These are phyloP conservation scores for Argentina silus DNA, from an alignment of 2,797 vertebrate genomes.

Conservation along the genomic window DNA sequence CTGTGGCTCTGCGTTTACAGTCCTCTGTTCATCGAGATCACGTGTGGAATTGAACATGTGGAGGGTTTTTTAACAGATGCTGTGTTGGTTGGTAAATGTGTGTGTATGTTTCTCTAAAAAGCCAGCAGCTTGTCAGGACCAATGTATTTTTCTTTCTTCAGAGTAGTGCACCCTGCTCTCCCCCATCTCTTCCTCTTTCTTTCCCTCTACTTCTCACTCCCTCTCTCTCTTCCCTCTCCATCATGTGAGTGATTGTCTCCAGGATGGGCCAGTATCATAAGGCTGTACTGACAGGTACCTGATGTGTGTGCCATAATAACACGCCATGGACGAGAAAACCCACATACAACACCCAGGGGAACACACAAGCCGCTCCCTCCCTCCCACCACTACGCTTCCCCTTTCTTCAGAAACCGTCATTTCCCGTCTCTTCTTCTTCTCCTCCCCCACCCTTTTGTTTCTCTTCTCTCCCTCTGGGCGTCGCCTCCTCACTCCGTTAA, in stretches of 20 bases:
- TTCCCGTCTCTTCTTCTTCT: background rate
- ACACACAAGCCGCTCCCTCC: background rate
- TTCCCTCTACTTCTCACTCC: background rate
- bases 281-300: background rate
- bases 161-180: slow-evolving; percentile 1
- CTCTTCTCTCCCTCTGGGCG: background rate
- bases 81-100: slow-evolving; percentile 10
- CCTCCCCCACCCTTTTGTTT: background rate
- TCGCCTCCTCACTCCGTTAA: slow-evolving; percentile 19
- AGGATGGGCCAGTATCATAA: background rate
- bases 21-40: background rate
- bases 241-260: background rate
- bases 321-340: background rate
- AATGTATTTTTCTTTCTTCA: slow-evolving; percentile 9
- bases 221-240: background rate
- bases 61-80: slow-evolving; percentile 5
- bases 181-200: background rate
- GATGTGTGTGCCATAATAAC: background rate
- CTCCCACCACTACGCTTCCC: background rate
- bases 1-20: background rate
- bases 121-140: slow-evolving; percentile 12
- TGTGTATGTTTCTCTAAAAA: slow-evolving; percentile 8
- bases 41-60: background rate
- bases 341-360: background rate
- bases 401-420: background rate